Conservation (phyloP, 1,140 invertebrate species). For the Teleopsis dalmanni region DNA sequence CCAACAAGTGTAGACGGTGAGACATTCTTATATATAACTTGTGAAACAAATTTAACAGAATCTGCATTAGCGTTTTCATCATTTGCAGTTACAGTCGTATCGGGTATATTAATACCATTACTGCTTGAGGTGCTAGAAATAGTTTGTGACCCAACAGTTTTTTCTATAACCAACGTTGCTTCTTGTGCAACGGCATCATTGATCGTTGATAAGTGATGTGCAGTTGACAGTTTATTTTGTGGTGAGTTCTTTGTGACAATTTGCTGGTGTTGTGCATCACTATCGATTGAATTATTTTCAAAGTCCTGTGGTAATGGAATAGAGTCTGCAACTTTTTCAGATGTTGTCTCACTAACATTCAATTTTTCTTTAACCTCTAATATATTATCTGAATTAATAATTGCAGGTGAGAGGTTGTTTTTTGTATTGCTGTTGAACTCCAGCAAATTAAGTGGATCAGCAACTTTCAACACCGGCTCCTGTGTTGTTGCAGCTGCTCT, state of each 20-base stretch:
- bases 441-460: background rate
- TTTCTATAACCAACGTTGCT: constrained; percentile 18
- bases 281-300: constrained; percentile 41
- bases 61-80: constrained; percentile 14
- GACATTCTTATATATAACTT: constrained; percentile 35
- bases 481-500: background rate
- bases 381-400: background rate
- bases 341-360: constrained; percentile 17
- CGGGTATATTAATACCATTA: constrained; percentile 6
- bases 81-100: too few species aligned
- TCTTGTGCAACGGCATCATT: background rate
- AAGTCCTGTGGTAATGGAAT: constrained; percentile 32
- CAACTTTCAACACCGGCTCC: too few species aligned
- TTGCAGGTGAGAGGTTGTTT: background rate
- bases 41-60: constrained; percentile 17
- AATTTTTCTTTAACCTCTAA: background rate
- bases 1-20: constrained; percentile 34
- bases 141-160: constrained; percentile 23
- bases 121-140: constrained; percentile 27
- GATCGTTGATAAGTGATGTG: background rate
- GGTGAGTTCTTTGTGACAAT: constrained; percentile 1
- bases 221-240: constrained; percentile 5
- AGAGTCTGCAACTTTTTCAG: constrained; percentile 24
- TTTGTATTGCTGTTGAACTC: background rate
- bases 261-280: constrained; percentile 28